Base-by-base conservation (phyloP, 2,113 vertebrate genomes). In the Oncorhynchus clarkii region DNA sequence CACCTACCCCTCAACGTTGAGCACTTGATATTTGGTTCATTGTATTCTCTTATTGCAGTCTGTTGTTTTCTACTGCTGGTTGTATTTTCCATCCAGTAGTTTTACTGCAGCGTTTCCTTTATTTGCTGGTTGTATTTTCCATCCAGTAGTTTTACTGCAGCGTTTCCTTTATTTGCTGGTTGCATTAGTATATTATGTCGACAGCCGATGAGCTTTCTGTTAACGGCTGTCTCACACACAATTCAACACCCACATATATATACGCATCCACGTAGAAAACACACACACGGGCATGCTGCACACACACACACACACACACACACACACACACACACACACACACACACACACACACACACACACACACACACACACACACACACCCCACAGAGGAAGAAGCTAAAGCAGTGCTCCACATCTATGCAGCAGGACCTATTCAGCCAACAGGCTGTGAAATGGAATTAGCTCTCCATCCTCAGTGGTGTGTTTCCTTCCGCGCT, bases 381-480 rank as follows among this genome's bases (percentile, higher is more conserved):
- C 48, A 71, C 39, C 26, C 69, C 12, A 20, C 45, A 74, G 80
- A 74, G 54, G 65, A 27, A n/a, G 45, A 72, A n/a, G 67, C 39
- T 31, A 24, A 60, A 77, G 71, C 66, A 67, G 45, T 57, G 29
- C 48, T 82, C 45, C 68, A 80, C 79, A 34, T 81, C 78, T 51
- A 73, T 70, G 72, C 71, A 75, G 54, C 72, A 51, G 49, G 49
- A 76, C 73, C 26, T 75, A 68, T 75, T 85, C 82, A 48, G 78
- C 69, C 79, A 89, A 82, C 79, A 87, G 87, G 72, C 88, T 88
- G 86, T 84, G 85, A 82, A 87, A 87, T 89, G 73, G 80, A 88
- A 92, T 89, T 86, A 89, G 84, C 79, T 77, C 75, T 49, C 76
- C 64, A 49, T 81, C 81, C 82, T 85, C 60, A n/a, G 79, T 22